Evolutionary conservation across 1,140 invertebrate species (phyloP), one percentile per base, ranked within the genome.

Genomic region (Schmidtea mediterranea): DNA sequence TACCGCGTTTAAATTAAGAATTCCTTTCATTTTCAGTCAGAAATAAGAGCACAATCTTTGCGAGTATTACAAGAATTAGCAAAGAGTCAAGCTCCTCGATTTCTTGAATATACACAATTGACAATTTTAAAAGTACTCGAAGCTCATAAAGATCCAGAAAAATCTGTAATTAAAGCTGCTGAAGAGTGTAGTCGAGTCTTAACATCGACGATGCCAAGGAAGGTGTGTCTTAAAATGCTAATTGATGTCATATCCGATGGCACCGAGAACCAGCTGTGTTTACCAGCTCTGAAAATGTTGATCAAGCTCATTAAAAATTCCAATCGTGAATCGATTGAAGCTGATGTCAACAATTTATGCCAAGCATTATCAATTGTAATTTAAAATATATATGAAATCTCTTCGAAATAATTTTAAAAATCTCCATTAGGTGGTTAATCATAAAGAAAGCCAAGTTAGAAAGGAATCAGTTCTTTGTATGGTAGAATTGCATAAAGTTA

Each of bases 281-380:
- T 81, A 59, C 79, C 78, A 55, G 80, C 80, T 38, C 76, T 87
- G n/a, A 87, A 86, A 70, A 78, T 83, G 69, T 68, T 84, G 38
- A 78, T 77, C 1, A 79, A 80, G 61, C 70, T 83, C 26, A 32
- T 32, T 32, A 32, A 32, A 32, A 32, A 32, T 32, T 32, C 26
- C 26, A 40, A 19, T 51, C 23, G 51, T 58, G 3, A 58, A 60
- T 37, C 49, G 53, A 39, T 73, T 79, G 49, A 70, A 76, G 5
- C 55, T 53, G 15, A 55, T 59, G 12, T 74, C 78, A 32, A 74
- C 72, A 74, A 51, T 71, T 87, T 43, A 83, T 86, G 75, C 78
- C 79, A n/a, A 75, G 77, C 22, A 71, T 87, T 15, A 73, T 82
- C 21, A 76, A 78, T 67, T 32, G 79, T 80, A 66, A 50, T 26